Evolutionary conservation across 1,140 invertebrate genomes (phyloP), one percentile per base, ranked within the genome.

Genomic region (Leptinotarsa defecta): DNA sequence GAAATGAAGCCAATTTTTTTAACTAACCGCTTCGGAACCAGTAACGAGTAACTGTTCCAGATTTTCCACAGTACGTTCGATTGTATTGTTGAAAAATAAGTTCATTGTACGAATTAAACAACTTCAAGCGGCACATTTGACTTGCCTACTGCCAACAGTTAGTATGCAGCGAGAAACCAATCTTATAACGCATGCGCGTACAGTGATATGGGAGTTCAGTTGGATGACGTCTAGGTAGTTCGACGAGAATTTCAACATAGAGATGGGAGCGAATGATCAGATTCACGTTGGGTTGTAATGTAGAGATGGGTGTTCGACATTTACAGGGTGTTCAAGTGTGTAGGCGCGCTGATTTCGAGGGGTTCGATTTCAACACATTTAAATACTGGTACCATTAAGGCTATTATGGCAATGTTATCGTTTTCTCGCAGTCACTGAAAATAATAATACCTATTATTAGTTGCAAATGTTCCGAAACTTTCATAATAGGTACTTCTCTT

Each of bases 71-170:
- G 43, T 68, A 22, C 65, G 65, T 68, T 68, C 27, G 13, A 68
- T 22, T 68, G 65, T 79, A 74, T 75, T 73, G 64, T 77, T 70
- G 13, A 71, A 57, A 67, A 69, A 76, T 57, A 74, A 77, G 77
- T 80, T 80, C 79, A 79, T 80, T 80, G 77, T 80, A 80, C 77
- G 49, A 74, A 74, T 68, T 80, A 27, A 68, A 77, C 77, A 77
- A 75, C 76, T 76, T 64, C 24, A 74, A 78, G 74, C 76, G 71
- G 64, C 74, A 77, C 62, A 75, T 78, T 75, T 68, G 74, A 76
- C 76, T 79, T 78, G 75, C 77, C 77, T 76, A 78, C 79, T 78
- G 76, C 78, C 76, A 80, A 57, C 52, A 57, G 71, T 73, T 65
- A 78, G 67, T 72, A 75, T 77, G 67, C 71, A 78, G 76, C 78